Percentiles rank a stretch among this genome's conserved stretches.
Conservation (phyloP, 2,888 invertebrate species). For the Rhamnusium bicolor region DNA sequence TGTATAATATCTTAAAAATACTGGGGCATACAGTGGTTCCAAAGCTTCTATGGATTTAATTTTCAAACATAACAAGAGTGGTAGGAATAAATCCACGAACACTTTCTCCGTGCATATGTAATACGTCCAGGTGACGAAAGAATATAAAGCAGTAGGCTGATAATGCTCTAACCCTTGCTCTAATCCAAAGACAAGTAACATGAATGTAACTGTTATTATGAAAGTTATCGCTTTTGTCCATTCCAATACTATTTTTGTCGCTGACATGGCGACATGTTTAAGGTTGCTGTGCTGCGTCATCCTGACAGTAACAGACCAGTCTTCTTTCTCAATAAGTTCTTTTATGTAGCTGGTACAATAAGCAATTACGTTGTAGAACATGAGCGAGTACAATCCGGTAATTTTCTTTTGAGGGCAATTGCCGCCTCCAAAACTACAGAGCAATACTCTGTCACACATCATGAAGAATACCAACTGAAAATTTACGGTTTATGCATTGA, state of each 20-base stretch:
- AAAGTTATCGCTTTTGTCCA: conserved; percentile 89
- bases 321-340: conserved; percentile 82
- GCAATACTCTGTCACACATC: conserved; percentile 79
- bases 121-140: conserved; percentile 78
- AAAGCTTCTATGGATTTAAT: conserved; percentile 80
- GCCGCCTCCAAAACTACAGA: conserved; percentile 71
- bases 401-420: conserved; percentile 71
- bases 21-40: conserved; percentile 80
- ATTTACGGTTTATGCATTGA: not conserved
- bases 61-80: conserved; percentile 75
- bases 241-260: conserved; percentile 85
- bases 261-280: conserved; percentile 86
- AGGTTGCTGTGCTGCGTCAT: conserved; percentile 80
- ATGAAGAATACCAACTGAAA: conserved; percentile 81
- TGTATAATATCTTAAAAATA: conserved; percentile 77
- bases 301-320: conserved; percentile 85
- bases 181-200: conserved; percentile 82
- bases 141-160: conserved; percentile 79
- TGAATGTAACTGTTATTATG: conserved; percentile 83
- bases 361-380: conserved; percentile 88
- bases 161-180: conserved; percentile 85
- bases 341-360: conserved; percentile 85
- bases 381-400: conserved; percentile 83
- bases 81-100: conserved; percentile 79
- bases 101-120: conserved; percentile 83